Conservation (phyloP, 2,797 vertebrate species). For the Hydrophis major region DNA sequence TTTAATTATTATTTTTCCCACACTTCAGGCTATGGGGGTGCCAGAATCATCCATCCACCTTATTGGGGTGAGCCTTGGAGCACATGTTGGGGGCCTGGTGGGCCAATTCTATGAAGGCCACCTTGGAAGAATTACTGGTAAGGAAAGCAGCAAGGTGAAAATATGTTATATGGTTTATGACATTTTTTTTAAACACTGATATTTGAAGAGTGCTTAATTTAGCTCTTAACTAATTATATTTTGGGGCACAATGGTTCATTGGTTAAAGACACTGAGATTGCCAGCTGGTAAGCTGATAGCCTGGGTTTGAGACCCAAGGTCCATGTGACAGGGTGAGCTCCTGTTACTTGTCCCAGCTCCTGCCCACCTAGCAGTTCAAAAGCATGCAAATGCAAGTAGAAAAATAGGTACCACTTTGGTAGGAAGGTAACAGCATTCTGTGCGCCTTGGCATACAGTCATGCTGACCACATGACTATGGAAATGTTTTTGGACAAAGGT, state of each 20-base stretch:
- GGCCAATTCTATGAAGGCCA: slow-evolving; percentile 85
- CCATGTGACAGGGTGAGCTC: not conserved
- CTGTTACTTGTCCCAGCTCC: not conserved
- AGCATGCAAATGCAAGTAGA: not conserved
- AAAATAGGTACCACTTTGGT: not conserved
- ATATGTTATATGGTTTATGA: not conserved
- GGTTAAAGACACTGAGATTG: not conserved
- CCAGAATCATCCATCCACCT: slow-evolving; percentile 84
- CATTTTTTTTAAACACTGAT: not conserved
- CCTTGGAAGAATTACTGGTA: slow-evolving; percentile 92
- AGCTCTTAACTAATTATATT: not conserved
- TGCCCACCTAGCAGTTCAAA: not conserved
- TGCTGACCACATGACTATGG: too few relatives aligned
- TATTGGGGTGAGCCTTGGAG: slow-evolving; percentile 92
- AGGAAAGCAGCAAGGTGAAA: not conserved
- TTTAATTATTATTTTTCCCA: slow-evolving; percentile 8
- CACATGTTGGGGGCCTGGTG: slow-evolving; percentile 87
- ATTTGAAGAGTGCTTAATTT: not conserved
- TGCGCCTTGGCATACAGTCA: too few relatives aligned
- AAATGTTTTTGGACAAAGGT: too few relatives aligned
- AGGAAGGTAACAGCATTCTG: too few relatives aligned
- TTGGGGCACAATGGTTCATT: not conserved
- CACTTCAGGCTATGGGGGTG: slow-evolving; percentile 77
- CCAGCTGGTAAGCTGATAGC: not conserved
- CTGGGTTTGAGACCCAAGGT: not conserved